These are phyloP conservation scores for Melanophora roralis DNA, from an alignment of 2,888 invertebrate genomes.

Conservation along the genomic window DNA sequence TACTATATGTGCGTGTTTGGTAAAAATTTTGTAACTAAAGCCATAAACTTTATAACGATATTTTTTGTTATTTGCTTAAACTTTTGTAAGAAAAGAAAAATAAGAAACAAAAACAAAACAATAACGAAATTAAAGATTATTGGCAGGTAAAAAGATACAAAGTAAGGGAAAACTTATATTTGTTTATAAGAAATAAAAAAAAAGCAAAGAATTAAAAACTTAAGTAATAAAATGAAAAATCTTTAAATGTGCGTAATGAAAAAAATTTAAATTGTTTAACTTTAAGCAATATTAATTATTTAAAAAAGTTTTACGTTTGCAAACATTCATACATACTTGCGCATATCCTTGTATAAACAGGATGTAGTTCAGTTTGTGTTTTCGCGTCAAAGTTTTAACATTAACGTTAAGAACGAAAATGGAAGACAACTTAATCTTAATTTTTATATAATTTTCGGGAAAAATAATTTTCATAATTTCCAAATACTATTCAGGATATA, in stretches of 20 bases:
- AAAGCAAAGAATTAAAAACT: too few species aligned
- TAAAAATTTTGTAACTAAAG: neutral
- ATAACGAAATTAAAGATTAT: neutral
- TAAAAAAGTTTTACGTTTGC: too few species aligned
- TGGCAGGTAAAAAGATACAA: neutral
- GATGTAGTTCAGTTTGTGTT: too few species aligned
- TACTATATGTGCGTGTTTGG: neutral
- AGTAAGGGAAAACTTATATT: neutral
- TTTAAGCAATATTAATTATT: neutral
- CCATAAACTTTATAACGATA: constrained; percentile 11
- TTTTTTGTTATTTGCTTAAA: neutral
- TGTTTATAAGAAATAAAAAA: neutral
- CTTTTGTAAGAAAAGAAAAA: neutral
- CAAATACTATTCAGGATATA: too few species aligned
- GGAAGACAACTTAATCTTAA: too few species aligned
- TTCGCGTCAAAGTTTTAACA: too few species aligned
- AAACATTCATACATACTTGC: too few species aligned
- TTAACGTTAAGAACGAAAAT: too few species aligned
- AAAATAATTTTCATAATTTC: too few species aligned
- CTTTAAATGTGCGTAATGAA: neutral
- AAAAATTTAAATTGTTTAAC: neutral
- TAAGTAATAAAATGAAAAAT: neutral
- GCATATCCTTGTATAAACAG: too few species aligned
- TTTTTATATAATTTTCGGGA: too few species aligned
- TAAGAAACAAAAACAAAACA: neutral